Percentiles rank a stretch among this genome's conserved stretches.
Evolutionary conservation across 2,113 vertebrate genomes (phyloP).

Genomic region (Eulacestoma nigropectus): DNA sequence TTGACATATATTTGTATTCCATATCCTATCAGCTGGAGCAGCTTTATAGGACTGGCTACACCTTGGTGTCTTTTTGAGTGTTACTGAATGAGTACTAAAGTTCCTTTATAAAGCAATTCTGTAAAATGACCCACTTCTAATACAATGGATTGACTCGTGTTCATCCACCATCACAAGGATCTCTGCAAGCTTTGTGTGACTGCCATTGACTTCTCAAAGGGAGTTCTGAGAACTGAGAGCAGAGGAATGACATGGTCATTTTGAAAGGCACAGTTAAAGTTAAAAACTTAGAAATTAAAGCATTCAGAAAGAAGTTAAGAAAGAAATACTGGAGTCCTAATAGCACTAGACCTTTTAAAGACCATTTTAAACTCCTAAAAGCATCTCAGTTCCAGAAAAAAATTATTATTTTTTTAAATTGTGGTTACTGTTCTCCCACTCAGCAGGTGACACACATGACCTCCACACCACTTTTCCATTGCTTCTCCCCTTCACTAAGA

Average conservation of each 20-base stretch:
- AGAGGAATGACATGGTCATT: background rate
- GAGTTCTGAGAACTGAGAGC: background rate
- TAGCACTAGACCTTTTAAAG: background rate
- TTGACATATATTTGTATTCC: background rate
- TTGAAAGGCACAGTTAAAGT: background rate
- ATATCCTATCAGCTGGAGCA: background rate
- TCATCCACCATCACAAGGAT: background rate
- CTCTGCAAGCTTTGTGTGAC: background rate
- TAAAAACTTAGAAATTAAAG: background rate
- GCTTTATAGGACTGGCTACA: background rate
- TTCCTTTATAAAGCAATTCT: background rate
- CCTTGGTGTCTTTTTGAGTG: background rate
- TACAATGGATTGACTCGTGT: fast-evolving
- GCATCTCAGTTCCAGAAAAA: background rate
- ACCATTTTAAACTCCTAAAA: background rate
- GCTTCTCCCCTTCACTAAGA: background rate
- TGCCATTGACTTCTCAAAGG: background rate
- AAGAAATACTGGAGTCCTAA: background rate
- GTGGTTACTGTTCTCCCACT: background rate
- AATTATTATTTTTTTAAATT: background rate
- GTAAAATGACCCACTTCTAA: background rate
- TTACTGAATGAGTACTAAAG: background rate
- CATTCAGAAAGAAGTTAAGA: background rate
- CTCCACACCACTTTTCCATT: background rate
- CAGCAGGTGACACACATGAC: background rate